Percentiles rank a stretch among this genome's conserved stretches.
phyloP scores from a whole-genome alignment of 1,140 invertebrate species.

The Hylaeus anthracinus region DNA sequence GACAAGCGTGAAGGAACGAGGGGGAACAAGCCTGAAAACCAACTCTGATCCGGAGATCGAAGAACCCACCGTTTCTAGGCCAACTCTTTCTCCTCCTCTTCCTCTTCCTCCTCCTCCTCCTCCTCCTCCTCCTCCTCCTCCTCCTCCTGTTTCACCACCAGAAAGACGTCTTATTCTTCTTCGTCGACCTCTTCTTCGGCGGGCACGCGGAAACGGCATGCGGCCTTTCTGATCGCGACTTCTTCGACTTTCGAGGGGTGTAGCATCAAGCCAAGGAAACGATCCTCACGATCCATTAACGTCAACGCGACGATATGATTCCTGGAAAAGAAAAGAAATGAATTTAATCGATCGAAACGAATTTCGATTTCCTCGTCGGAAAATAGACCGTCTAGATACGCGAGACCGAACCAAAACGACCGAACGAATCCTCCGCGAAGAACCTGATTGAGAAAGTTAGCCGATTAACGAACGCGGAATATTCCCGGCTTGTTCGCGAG shows the following conservation, averaged over 20 bases:
- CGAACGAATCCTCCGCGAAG: background rate
- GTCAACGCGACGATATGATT: no score
- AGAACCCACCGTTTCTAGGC: constrained; percentile 70
- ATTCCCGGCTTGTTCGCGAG: background rate
- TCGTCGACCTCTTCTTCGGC: constrained; percentile 17
- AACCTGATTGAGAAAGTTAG: constrained; percentile 22
- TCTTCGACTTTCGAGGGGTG: background rate
- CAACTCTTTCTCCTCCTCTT: constrained; percentile 64
- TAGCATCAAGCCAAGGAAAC: no score
- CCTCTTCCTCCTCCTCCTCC: constrained; percentile 24
- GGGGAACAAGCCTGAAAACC: constrained; percentile 58
- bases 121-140: background rate
- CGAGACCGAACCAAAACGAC: background rate
- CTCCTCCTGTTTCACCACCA: background rate
- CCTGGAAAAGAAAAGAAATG: no score
- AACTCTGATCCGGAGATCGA: constrained; percentile 36
- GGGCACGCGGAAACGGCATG: constrained; percentile 13
- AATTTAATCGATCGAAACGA: no score
- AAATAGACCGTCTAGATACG: background rate
- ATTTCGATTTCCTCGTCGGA: background rate
- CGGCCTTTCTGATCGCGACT: constrained; percentile 4
- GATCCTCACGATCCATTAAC: no score
- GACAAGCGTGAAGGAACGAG: constrained; percentile 1
- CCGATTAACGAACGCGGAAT: constrained; percentile 40
- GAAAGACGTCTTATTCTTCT: constrained; percentile 19